These are phyloP conservation scores for Chaetops frenatus DNA, from an alignment of 2,113 vertebrate genomes.

Conservation along the genomic window DNA sequence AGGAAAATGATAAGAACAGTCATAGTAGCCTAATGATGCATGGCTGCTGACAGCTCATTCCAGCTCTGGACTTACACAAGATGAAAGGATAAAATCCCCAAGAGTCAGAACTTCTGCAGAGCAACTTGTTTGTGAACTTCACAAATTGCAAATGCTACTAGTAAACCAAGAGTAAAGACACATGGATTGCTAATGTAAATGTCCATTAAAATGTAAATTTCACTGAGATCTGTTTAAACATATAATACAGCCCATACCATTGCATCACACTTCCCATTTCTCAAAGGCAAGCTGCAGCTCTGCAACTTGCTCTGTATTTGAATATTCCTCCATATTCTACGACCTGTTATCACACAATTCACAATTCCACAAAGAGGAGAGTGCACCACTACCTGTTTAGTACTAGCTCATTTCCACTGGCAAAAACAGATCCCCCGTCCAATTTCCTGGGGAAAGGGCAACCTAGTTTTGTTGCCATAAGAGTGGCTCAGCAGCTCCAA, in stretches of 20 bases:
- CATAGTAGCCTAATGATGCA: background rate
- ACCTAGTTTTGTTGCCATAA: background rate
- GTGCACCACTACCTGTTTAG: background rate
- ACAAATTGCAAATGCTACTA: background rate
- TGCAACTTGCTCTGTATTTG: background rate
- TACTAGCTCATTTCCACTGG: background rate
- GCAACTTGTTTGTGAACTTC: background rate
- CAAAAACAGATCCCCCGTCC: background rate
- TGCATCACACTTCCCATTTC: background rate
- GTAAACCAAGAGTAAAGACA: background rate
- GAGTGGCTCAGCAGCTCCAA: background rate
- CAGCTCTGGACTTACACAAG: background rate
- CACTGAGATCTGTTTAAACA: background rate
- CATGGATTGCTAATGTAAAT: background rate
- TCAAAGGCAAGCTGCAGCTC: background rate
- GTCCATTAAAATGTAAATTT: background rate
- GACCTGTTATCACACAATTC: background rate
- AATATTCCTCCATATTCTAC: background rate
- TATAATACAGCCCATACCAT: background rate
- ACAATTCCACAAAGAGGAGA: background rate
- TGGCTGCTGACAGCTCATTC: background rate
- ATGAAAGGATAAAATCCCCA: slow-evolving; percentile 6
- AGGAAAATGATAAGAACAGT: slow-evolving; percentile 7
- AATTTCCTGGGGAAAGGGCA: background rate
- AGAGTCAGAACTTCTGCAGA: background rate